Evolutionary conservation across 2,797 vertebrate genomes (phyloP).

Genomic region (Chromobotia macracanthus): DNA sequence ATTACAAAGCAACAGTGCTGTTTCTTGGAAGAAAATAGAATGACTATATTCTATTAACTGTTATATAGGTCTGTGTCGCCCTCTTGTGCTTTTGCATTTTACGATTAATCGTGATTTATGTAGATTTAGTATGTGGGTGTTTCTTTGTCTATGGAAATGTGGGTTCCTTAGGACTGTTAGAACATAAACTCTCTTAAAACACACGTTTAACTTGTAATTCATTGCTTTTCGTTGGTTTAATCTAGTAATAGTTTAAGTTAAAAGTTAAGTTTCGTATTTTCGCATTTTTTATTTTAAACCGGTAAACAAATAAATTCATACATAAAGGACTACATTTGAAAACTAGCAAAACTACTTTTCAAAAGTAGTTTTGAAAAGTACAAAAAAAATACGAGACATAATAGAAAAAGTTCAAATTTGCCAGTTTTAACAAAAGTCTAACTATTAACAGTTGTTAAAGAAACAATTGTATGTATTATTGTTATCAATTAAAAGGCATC

Average conservation of each 20-base stretch:
- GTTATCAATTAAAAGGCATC: background rate
- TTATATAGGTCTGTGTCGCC: slow-evolving; percentile 38
- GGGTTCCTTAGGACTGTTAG: background rate
- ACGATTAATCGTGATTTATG: background rate
- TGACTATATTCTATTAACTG: accelerated
- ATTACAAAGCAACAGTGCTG: slow-evolving; percentile 42
- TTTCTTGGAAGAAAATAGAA: slow-evolving; percentile 29
- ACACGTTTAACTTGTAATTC: too few relatives aligned
- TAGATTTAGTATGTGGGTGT: background rate
- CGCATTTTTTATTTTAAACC: too few relatives aligned
- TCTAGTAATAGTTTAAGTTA: background rate
- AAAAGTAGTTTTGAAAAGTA: too few relatives aligned
- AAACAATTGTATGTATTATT: background rate
- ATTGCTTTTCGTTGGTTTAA: background rate
- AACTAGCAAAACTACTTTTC: too few relatives aligned
- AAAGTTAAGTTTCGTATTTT: too few relatives aligned
- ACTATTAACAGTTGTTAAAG: background rate
- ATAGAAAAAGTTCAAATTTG: too few relatives aligned
- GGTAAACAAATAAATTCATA: background rate
- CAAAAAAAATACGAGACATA: too few relatives aligned
- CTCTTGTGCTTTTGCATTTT: slow-evolving; percentile 15
- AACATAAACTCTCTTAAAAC: background rate
- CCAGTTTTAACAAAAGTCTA: too few relatives aligned
- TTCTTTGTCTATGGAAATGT: background rate
- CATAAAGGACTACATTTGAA: background rate